Evolutionary conservation across 2,797 vertebrate species (phyloP).

Genomic region (Amblyopsis hoosieri): DNA sequence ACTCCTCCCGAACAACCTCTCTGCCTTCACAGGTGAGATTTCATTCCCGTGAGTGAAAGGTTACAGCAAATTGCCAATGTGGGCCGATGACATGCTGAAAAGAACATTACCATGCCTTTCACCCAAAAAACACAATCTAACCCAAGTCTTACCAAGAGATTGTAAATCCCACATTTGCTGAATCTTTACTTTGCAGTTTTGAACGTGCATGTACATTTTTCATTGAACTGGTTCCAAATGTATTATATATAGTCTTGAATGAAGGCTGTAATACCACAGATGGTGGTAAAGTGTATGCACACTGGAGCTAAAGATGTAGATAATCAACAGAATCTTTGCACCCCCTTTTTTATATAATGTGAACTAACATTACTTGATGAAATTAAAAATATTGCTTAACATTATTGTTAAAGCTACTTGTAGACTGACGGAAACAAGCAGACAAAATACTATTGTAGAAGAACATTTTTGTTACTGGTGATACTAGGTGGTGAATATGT

Average conservation of each 20-base stretch:
- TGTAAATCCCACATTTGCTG: conserved; percentile 27
- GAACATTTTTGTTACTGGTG: too few species aligned
- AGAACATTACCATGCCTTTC: conserved; percentile 27
- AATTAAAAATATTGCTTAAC: conserved; percentile 9
- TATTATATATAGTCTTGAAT: conserved; percentile 57
- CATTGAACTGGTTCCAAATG: conserved; percentile 39
- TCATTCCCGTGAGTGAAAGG: conserved; percentile 39
- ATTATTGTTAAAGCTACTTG: too few species aligned
- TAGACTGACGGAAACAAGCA: too few species aligned
- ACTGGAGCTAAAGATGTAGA: too few species aligned
- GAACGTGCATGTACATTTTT: conserved; percentile 15
- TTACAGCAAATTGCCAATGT: conserved; percentile 45
- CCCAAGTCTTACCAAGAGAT: conserved; percentile 13
- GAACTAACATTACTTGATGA: conserved; percentile 10
- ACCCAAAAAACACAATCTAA: conserved; percentile 19
- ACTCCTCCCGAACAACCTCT: conserved; percentile 20
- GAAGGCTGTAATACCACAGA: conserved; percentile 38
- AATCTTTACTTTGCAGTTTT: conserved; percentile 8
- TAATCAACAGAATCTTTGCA: too few species aligned
- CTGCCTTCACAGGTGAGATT: conserved; percentile 39
- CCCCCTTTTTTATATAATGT: too few species aligned
- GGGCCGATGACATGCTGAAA: conserved; percentile 40
- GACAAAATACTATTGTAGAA: too few species aligned
- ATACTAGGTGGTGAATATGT: too few species aligned
- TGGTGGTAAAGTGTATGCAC: conserved; percentile 25